Evolutionary conservation across 2,888 invertebrate species (phyloP).

Genomic region (Drosophila incognita): DNA sequence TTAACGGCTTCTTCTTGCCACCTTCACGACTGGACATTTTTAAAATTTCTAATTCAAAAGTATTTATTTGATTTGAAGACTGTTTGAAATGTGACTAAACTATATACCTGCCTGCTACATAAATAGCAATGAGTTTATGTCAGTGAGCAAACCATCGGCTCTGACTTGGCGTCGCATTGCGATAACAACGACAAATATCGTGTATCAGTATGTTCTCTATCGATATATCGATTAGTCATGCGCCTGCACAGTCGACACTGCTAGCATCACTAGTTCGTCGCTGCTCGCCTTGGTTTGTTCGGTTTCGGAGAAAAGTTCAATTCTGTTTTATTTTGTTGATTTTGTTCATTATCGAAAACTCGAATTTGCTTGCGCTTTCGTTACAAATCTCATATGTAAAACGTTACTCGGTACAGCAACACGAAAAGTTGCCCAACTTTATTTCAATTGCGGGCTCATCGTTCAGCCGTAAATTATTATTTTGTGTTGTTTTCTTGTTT

Average conservation of each 20-base stretch:
- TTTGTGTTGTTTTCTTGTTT: constrained; percentile 43
- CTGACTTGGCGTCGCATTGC: not conserved
- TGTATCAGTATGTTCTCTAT: not conserved
- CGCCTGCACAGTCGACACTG: not conserved
- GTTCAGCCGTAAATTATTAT: constrained; percentile 17
- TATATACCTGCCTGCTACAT: not conserved
- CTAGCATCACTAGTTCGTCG: constrained; percentile 53
- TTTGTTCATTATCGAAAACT: constrained; percentile 50
- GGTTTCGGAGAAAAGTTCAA: constrained; percentile 52
- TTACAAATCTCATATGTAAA: constrained; percentile 19
- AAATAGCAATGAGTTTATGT: constrained; percentile 8
- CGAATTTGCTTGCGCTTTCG: constrained; percentile 27
- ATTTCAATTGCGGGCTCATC: constrained; percentile 34
- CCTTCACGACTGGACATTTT: constrained; percentile 94
- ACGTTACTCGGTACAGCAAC: constrained; percentile 15
- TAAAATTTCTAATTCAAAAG: not conserved
- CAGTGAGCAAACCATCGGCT: constrained; percentile 3
- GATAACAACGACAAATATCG: constrained; percentile 11
- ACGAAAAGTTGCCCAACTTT: constrained; percentile 16
- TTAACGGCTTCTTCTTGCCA: constrained; percentile 97
- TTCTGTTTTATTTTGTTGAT: constrained; percentile 61
- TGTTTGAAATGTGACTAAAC: not conserved
- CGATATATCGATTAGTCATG: constrained; percentile 22
- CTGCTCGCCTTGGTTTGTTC: constrained; percentile 55
- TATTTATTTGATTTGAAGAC: not conserved